phyloP scores from a whole-genome alignment of 2,113 vertebrate genomes.

The Channa argus region DNA sequence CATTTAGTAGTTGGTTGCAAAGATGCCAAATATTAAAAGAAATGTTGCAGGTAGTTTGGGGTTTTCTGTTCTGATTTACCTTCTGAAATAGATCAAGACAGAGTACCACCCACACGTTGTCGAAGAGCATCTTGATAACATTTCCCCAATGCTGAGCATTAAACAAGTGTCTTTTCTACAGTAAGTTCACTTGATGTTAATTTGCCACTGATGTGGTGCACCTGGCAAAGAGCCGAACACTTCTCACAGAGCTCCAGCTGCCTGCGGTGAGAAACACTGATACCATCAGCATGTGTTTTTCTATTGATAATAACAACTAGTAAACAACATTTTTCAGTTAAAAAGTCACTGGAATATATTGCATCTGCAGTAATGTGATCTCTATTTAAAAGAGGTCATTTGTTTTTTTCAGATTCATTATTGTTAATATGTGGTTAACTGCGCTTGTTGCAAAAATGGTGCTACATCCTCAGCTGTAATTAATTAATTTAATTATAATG shows the following conservation, averaged over 20 bases:
- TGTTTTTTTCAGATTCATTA: too few species aligned
- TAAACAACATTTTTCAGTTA: slow-evolving; percentile 8
- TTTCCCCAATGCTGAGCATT: background rate
- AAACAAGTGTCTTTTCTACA: background rate
- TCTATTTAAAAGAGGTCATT: background rate
- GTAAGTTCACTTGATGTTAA: slow-evolving; percentile 15
- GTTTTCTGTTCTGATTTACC: background rate
- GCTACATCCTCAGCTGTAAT: too few species aligned
- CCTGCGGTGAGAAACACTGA: slow-evolving; percentile 35
- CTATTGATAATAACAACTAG: slow-evolving; percentile 20
- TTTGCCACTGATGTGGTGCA: slow-evolving; percentile 40
- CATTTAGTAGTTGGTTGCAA: background rate
- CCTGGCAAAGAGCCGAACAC: slow-evolving; percentile 2
- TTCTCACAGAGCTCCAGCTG: slow-evolving; percentile 16
- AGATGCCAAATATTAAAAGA: background rate
- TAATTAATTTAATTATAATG: too few species aligned
- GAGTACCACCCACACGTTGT: too few species aligned
- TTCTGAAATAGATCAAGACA: too few species aligned
- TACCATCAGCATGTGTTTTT: slow-evolving; percentile 37
- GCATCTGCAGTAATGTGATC: background rate
- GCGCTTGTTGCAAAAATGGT: too few species aligned
- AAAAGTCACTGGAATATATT: background rate
- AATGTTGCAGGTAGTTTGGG: background rate
- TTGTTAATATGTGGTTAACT: too few species aligned
- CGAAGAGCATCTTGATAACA: background rate